Evolutionary conservation across 2,888 invertebrate species (phyloP).

Genomic region (Steinernema scapterisci): DNA sequence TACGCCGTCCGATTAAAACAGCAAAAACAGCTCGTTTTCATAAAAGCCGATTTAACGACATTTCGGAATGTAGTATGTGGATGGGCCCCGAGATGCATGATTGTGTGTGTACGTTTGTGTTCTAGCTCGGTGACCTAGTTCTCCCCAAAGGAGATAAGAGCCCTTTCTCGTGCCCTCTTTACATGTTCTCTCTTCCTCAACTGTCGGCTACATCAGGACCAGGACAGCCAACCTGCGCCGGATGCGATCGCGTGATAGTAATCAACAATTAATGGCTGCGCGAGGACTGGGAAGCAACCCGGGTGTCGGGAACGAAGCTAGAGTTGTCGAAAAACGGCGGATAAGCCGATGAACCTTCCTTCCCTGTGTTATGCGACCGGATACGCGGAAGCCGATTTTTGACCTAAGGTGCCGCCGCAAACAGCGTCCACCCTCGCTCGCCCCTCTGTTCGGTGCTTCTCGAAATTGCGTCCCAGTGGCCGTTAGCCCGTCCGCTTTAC

Average conservation of each 20-base stretch:
- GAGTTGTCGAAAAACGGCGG: background rate
- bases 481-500: background rate
- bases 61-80: constrained; percentile 13
- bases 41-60: constrained; percentile 28
- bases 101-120: background rate
- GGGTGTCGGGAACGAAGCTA: background rate
- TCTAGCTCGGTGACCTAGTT: background rate
- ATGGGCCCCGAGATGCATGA: constrained; percentile 2
- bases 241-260: constrained; percentile 25
- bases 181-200: background rate
- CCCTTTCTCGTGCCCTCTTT: too few relatives aligned
- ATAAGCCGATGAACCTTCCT: constrained; percentile 30
- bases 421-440: constrained; percentile 22
- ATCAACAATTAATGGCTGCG: constrained; percentile 1
- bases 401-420: constrained; percentile 3
- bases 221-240: background rate
- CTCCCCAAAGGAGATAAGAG: too few relatives aligned
- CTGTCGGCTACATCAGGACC: background rate
- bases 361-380: constrained; percentile 14
- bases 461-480: too few relatives aligned
- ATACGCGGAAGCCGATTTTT: constrained; percentile 16
- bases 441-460: too few relatives aligned
- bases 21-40: constrained; percentile 29
- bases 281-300: background rate
- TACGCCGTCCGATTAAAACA: constrained; percentile 19